phyloP scores from a whole-genome alignment of 1,140 invertebrate species.

The Hydropsyche tenuis region DNA sequence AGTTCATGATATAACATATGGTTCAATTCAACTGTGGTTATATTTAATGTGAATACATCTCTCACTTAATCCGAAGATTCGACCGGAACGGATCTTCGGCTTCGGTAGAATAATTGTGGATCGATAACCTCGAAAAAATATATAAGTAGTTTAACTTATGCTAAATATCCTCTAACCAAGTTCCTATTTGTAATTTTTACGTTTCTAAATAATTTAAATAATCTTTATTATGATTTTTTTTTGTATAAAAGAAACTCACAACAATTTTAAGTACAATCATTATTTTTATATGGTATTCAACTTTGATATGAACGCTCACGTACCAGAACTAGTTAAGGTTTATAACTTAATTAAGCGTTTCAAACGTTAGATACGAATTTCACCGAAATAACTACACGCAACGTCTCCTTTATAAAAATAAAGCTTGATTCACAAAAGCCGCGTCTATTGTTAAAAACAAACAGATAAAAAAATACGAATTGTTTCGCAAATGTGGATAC shows the following conservation, averaged over 20 bases:
- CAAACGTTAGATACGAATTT: slow-evolving; percentile 24
- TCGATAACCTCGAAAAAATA: background rate
- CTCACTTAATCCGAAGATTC: background rate
- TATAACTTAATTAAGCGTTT: slow-evolving; percentile 41
- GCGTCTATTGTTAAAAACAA: too few relatives aligned
- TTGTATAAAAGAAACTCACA: too few relatives aligned
- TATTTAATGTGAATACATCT: background rate
- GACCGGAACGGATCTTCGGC: background rate
- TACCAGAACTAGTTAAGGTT: background rate
- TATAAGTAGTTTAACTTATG: too few relatives aligned
- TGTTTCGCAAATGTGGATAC: background rate
- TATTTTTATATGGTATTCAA: slow-evolving; percentile 9
- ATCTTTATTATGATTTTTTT: too few relatives aligned
- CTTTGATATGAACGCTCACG: background rate
- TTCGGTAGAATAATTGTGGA: background rate
- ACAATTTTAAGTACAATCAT: too few relatives aligned
- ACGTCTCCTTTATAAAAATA: slow-evolving; percentile 1
- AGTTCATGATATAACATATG: background rate
- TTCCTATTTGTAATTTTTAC: too few relatives aligned
- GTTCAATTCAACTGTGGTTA: background rate
- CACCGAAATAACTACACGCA: slow-evolving; percentile 27
- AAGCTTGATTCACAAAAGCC: slow-evolving; percentile 15
- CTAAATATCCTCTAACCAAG: too few relatives aligned
- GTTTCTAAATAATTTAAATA: too few relatives aligned
- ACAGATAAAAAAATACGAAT: too few relatives aligned